A percentile compares a stretch with the other conserved stretches of the same genome.
phyloP scores from a whole-genome alignment of 2,797 vertebrate species.

The Discoglossus pictus region DNA sequence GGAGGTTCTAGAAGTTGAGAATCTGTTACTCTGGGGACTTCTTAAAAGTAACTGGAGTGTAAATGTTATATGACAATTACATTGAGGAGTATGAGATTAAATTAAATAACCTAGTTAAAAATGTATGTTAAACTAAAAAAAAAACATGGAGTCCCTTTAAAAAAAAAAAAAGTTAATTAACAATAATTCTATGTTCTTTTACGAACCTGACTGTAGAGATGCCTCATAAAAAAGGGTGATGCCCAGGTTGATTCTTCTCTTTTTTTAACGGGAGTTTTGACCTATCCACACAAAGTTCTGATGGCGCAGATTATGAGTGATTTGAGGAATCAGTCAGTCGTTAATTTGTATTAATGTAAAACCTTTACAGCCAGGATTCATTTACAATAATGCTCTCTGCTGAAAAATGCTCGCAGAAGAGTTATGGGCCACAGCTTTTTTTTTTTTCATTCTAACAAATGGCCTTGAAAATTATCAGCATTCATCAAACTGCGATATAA shows the following conservation, averaged over 20 bases:
- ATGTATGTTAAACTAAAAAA: too few species aligned
- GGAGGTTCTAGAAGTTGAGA: too few species aligned
- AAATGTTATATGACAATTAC: too few species aligned
- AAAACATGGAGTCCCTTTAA: too few species aligned
- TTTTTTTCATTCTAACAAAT: constrained; percentile 35
- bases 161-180: too few species aligned
- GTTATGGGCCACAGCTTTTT: constrained; percentile 31
- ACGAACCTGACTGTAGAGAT: too few species aligned
- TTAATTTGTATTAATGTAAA: constrained; percentile 50
- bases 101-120: too few species aligned
- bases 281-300: constrained; percentile 19
- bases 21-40: too few species aligned
- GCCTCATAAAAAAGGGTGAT: too few species aligned
- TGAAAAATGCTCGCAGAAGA: constrained; percentile 42
- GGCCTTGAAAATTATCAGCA: constrained; percentile 36
- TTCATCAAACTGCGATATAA: constrained; percentile 46
- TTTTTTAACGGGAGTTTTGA: constrained; percentile 38
- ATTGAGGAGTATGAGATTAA: too few species aligned
- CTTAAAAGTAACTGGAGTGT: too few species aligned
- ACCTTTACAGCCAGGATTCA: constrained; percentile 40
- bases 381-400: constrained; percentile 43
- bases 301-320: constrained; percentile 18
- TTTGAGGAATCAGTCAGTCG: constrained; percentile 24
- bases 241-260: background rate
- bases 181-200: too few species aligned